Conservation (phyloP, 2,113 vertebrate genomes). For the Anarrhichthys ocellatus region DNA sequence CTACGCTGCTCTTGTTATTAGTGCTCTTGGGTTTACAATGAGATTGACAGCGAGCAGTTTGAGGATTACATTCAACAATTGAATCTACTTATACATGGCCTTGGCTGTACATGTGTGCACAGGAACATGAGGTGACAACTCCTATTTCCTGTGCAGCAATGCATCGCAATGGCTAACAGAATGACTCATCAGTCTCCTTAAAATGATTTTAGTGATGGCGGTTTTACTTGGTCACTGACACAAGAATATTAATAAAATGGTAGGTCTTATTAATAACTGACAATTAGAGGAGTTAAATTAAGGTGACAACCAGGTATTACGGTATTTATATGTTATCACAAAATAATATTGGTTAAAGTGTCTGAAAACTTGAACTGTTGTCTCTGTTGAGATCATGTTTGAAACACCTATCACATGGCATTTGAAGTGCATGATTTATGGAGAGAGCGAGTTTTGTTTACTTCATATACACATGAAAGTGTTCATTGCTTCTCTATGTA, state of each 20-base stretch:
- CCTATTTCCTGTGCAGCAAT: neutral
- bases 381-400: neutral
- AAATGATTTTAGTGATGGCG: neutral
- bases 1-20: neutral
- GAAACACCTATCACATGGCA: neutral
- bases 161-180: neutral
- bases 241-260: neutral
- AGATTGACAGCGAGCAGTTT: neutral
- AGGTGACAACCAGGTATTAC: neutral
- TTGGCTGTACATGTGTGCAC: neutral
- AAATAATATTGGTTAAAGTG: neutral
- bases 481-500: too few relatives aligned
- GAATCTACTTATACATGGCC: neutral
- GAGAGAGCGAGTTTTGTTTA: too few relatives aligned
- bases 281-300: neutral
- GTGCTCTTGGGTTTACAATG: neutral
- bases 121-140: neutral
- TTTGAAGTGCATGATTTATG: neutral
- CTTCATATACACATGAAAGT: too few relatives aligned
- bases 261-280: neutral
- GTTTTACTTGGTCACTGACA: neutral
- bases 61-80: neutral
- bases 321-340: neutral
- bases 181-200: neutral
- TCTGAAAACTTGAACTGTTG: neutral